phyloP scores from a whole-genome alignment of 2,113 vertebrate species.

The Dromas ardeola region DNA sequence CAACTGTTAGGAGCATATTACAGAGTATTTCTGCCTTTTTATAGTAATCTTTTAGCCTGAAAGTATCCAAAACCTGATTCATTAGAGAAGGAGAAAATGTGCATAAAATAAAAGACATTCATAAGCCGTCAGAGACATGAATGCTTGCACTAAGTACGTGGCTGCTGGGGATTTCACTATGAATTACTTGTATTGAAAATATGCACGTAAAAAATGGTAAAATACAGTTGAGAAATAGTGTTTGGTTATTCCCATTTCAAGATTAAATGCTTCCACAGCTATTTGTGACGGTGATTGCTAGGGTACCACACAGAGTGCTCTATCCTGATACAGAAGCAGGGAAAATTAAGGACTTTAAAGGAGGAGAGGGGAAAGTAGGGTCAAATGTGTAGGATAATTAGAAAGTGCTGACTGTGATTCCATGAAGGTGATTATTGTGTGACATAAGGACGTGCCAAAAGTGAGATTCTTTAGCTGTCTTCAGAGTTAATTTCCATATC shows the following conservation, averaged over 20 bases:
- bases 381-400: background rate
- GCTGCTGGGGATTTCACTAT: background rate
- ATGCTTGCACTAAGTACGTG: accelerated
- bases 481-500: background rate
- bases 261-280: background rate
- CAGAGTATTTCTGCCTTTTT: background rate
- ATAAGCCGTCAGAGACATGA: background rate
- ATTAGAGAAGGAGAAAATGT: background rate
- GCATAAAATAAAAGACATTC: background rate
- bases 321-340: background rate
- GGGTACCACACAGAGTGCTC: background rate
- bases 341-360: background rate
- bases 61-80: background rate
- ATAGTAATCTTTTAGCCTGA: background rate
- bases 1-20: background rate
- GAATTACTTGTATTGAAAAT: background rate
- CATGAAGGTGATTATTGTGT: background rate
- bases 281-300: background rate
- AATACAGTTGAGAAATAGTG: background rate
- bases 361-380: too few species aligned
- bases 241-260: background rate
- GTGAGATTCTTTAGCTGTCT: background rate
- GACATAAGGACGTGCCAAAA: background rate
- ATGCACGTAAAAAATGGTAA: background rate
- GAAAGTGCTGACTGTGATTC: background rate